Evolutionary conservation across 2,113 vertebrate species (phyloP).

Genomic region (Malurus elegans): DNA sequence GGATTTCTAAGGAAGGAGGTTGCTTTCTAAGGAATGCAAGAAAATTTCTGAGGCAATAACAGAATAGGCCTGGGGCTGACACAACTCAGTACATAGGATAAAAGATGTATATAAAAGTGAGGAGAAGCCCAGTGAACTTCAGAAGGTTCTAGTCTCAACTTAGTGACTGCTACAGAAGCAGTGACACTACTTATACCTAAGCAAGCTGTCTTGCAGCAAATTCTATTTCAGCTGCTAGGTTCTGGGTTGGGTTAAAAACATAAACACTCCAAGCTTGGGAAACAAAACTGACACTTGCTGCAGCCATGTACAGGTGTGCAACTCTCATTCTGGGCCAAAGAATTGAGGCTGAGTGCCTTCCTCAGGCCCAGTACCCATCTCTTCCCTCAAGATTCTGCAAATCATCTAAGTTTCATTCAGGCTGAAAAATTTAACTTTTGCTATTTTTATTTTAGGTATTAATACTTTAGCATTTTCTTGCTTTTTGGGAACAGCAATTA

Average conservation of each 20-base stretch:
- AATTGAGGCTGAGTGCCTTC: accelerated
- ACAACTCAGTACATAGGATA: not conserved
- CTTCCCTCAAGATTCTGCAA: not conserved
- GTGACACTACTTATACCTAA: not conserved
- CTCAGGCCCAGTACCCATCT: not conserved
- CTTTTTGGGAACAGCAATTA: not conserved
- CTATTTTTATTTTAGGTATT: not conserved
- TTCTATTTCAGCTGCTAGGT: not conserved
- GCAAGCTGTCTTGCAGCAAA: not conserved
- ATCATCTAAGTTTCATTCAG: not conserved
- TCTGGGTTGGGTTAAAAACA: not conserved
- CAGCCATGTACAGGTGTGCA: not conserved
- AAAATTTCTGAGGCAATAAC: not conserved
- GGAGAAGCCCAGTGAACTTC: not conserved
- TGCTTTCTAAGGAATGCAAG: not conserved
- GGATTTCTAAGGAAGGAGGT: not conserved
- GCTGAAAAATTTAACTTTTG: not conserved
- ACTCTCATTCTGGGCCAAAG: not conserved
- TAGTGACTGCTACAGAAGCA: not conserved
- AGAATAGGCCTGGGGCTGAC: not conserved
- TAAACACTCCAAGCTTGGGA: not conserved
- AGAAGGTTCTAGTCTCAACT: not conserved
- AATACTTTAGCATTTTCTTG: not conserved
- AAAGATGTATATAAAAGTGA: not conserved
- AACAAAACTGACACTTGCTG: not conserved